phyloP scores from a whole-genome alignment of 1,140 invertebrate genomes.

The Carcinoscorpius rotundicauda region DNA sequence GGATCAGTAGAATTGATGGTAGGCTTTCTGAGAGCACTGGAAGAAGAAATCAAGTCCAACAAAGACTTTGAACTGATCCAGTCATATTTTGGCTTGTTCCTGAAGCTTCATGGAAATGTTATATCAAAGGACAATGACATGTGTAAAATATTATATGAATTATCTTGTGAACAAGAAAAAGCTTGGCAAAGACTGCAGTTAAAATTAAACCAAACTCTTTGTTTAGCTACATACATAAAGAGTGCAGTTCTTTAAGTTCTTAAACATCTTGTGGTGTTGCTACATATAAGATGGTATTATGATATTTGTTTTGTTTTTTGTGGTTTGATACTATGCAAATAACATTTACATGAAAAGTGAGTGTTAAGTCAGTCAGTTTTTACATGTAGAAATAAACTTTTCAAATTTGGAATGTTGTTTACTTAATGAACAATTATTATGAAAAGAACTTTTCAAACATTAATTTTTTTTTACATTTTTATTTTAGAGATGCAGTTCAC shows the following conservation, averaged over 20 bases:
- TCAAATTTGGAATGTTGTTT: too few species aligned
- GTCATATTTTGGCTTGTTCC: constrained; percentile 78
- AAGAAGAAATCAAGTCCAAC: constrained; percentile 55
- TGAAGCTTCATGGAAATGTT: constrained; percentile 60
- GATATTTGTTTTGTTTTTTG: too few species aligned
- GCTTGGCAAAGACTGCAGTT: constrained; percentile 55
- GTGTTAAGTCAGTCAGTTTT: too few species aligned
- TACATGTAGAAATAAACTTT: too few species aligned
- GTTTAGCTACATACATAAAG: constrained; percentile 42
- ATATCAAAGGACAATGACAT: constrained; percentile 47
- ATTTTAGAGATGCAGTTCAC: too few species aligned
- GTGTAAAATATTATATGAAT: constrained; percentile 40
- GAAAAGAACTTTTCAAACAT: too few species aligned
- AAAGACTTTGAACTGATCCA: constrained; percentile 83
- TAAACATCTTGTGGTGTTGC: too few species aligned
- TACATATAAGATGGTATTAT: too few species aligned
- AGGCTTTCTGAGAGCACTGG: constrained; percentile 66
- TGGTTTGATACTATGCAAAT: too few species aligned
- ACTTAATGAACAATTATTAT: too few species aligned
- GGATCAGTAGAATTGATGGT: constrained; percentile 53
- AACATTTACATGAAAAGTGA: too few species aligned
- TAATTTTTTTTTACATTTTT: too few species aligned
- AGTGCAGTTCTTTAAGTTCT: constrained; percentile 27
- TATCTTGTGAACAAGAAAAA: constrained; percentile 44
- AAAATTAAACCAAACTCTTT: constrained; percentile 60